Base-by-base conservation (phyloP, 2,888 invertebrate species). In the Terebella lapidaria region DNA sequence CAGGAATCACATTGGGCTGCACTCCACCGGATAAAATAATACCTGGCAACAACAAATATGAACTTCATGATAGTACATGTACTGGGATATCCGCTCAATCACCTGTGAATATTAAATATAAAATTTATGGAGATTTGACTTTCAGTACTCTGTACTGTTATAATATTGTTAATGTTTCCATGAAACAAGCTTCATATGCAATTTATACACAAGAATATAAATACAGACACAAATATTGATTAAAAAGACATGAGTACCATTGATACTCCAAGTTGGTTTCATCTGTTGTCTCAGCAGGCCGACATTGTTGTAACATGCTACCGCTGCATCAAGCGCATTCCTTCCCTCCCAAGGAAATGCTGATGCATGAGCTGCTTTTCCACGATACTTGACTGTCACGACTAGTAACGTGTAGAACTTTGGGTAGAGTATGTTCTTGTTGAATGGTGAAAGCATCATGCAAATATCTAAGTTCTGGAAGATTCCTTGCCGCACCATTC, bases 271-370 rank as follows among this genome's bases (percentile, higher is more conserved):
- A 0, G 70, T 71, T 1, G 79, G 78, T 58, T 72, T 76, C 67
- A 79, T 73, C 61, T 80, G 80, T 58, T 80, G 78, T 20, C 80
- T 62, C 35, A 77, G 67, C 54, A 73, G 69, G 1, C 77, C 72
- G n/a, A 80, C 65, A 54, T 70, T 75, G 54, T 74, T 75, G 62
- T 80, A 80, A 58, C 75, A 75, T 24, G 71, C 63, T 5, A 79
- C 79, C 15, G 76, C 78, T 30, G 80, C 79, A 70, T 80, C 80
- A 10, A 80, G 70, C 0, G 80, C 80, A 65, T 79, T 80, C 2
- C 75, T 28, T 42, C 79, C 80, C 62, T 77, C 71, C 79, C 79
- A 80, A 1, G 73, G 72, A 54, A 59, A 65, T 10, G 66, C 65
- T 26, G 72, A 65, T 4, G 73, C 70, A 61, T 74, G 74, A 28